These are phyloP conservation scores for Trogon melanurus DNA, from an alignment of 2,113 vertebrate genomes.

Conservation along the genomic window DNA sequence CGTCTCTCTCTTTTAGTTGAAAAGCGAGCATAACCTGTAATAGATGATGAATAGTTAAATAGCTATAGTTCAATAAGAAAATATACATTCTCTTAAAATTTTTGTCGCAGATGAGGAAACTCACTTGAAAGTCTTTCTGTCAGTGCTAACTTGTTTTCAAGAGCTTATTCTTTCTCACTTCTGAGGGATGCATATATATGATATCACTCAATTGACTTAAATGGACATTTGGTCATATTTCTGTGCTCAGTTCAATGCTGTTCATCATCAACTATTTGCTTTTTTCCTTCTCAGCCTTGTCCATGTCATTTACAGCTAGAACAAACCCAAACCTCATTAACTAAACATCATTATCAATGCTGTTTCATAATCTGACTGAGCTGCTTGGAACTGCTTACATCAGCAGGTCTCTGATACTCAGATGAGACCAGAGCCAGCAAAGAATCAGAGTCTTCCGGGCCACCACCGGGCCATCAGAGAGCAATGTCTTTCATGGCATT, in stretches of 20 bases:
- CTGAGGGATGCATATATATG: rapidly evolving
- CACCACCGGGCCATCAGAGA: not conserved
- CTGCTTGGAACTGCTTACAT: not conserved
- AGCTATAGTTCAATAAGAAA: not conserved
- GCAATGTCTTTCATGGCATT: not conserved
- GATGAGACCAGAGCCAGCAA: not conserved
- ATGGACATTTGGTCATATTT: not conserved
- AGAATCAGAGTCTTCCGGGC: not conserved
- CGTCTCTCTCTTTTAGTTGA: not conserved
- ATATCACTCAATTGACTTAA: not conserved
- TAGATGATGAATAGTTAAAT: not conserved
- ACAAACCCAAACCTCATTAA: not conserved
- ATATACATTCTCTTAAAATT: not conserved
- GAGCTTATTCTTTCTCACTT: not conserved
- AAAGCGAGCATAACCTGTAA: not conserved
- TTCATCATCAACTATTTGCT: not conserved
- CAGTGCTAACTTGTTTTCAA: not conserved
- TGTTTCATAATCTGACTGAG: not conserved
- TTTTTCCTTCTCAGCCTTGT: not conserved
- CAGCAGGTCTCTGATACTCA: not conserved
- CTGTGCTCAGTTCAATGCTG: not conserved
- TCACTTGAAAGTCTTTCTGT: not conserved
- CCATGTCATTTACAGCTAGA: not conserved
- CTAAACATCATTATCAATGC: not conserved
- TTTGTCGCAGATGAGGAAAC: not conserved